Base-by-base conservation (phyloP, 2,797 vertebrate species). In the Euthynnus affinis region DNA sequence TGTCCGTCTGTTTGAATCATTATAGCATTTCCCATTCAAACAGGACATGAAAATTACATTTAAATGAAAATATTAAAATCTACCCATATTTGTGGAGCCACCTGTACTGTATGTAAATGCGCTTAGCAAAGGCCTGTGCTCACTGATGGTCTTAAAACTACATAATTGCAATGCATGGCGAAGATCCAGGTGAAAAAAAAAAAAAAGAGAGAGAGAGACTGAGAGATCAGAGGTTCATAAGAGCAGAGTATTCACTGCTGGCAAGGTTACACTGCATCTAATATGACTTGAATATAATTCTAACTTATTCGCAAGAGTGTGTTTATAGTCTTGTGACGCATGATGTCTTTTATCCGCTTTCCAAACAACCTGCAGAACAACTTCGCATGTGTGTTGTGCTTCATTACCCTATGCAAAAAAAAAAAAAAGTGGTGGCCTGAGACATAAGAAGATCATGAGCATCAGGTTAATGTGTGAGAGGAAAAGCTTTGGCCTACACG, bases 1-100 rank as follows among this genome's bases (percentile, higher is more conserved):
- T 73, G 10, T 6, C 59, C 52, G 59, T 86, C 88, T 92, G 88
- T 87, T 87, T 80, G 79, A 76, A 83, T 92, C 88, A 92, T 93
- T 91, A 92, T 81, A 78, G 80, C 88, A 94, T 95, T 94, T 94
- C 92, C 93, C 74, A 94, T 95, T 95, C 95, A 95, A 95, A 95
- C 91, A 85, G 90, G 84, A 81, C 92, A 94, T 92, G 92, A 92
- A 94, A 93, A 92, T 93, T 8, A 85, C 93, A 95, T 95, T 95
- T 95, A 95, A 95, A 96, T 95, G 81, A 86, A 94, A 84, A 92
- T 93, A 93, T 92, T 93, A 93, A 91, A 94, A 95, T 94, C 75
- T 52, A 81, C 75, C 91, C 80, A 77, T 91, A 93, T 93, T 94
- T 94, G 87, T 86, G 88, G 88, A 89, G 88, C 93, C 88, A 94